phyloP scores from a whole-genome alignment of 2,797 vertebrate genomes.

The Choloepus didactylus region DNA sequence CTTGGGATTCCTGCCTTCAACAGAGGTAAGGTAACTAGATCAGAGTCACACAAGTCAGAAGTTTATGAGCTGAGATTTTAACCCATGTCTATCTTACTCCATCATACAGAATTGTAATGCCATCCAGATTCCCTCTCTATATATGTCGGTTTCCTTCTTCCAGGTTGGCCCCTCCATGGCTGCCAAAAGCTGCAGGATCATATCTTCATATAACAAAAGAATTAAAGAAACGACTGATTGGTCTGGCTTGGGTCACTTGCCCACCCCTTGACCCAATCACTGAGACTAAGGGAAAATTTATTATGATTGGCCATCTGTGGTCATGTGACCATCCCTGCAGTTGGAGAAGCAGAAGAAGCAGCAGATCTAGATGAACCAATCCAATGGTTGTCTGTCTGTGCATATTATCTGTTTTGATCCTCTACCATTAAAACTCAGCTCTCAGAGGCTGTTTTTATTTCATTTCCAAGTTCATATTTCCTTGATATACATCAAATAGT shows the following conservation, averaged over 20 bases:
- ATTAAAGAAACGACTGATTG: not conserved
- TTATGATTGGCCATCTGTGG: not conserved
- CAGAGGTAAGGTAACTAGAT: not conserved
- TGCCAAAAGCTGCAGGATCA: not conserved
- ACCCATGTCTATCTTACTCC: not conserved
- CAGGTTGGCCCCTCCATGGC: not conserved
- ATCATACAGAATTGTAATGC: not conserved
- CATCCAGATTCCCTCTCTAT: not conserved
- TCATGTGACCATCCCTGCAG: not conserved
- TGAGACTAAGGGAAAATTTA: not conserved
- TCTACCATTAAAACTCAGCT: not conserved
- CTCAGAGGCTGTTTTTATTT: not conserved
- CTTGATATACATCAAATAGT: not conserved
- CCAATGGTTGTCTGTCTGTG: not conserved
- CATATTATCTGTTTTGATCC: not conserved
- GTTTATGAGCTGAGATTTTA: slow-evolving; percentile 40
- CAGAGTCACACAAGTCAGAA: not conserved
- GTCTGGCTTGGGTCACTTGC: not conserved
- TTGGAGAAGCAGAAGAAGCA: not conserved
- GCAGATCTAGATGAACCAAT: not conserved
- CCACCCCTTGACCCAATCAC: not conserved
- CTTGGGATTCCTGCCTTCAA: slow-evolving; percentile 17
- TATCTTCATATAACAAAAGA: not conserved
- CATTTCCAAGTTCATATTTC: not conserved
- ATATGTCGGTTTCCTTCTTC: not conserved